Evolutionary conservation across 2,888 invertebrate genomes (phyloP).

Genomic region (Drosophila rellima): DNA sequence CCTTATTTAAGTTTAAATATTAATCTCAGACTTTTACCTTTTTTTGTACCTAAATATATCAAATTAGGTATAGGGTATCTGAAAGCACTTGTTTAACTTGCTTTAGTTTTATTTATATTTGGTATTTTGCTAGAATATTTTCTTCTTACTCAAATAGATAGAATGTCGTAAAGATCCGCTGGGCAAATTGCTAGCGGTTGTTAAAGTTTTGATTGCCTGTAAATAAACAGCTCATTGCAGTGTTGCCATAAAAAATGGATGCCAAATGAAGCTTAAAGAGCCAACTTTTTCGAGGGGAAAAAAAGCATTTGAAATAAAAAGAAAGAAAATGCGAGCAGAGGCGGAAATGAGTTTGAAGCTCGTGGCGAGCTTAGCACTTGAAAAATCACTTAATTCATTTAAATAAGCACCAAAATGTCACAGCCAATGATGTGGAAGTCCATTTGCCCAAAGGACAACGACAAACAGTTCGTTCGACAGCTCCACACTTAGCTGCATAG

Average conservation of each 20-base stretch:
- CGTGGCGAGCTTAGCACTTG: constrained; percentile 78
- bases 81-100: background rate
- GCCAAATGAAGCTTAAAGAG: constrained; percentile 62
- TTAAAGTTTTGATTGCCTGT: constrained; percentile 74
- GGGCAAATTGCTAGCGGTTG: constrained; percentile 43
- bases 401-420: constrained; percentile 77
- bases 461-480: constrained; percentile 26
- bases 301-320: constrained; percentile 6
- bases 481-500: constrained; percentile 19
- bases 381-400: constrained; percentile 83
- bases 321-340: constrained; percentile 23
- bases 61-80: constrained; percentile 11
- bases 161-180: constrained; percentile 40
- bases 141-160: constrained; percentile 26
- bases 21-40: too few species aligned
- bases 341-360: constrained; percentile 79
- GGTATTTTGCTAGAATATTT: constrained; percentile 23
- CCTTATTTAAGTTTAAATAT: too few species aligned
- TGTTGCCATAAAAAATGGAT: constrained; percentile 49
- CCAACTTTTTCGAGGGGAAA: constrained; percentile 11
- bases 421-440: constrained; percentile 59
- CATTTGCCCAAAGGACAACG: constrained; percentile 61
- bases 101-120: constrained; percentile 30
- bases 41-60: too few species aligned
- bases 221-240: constrained; percentile 68